Percentiles rank a stretch among this genome's conserved stretches.
Evolutionary conservation across 1,140 invertebrate species (phyloP).

Genomic region (Achatina immaculata): DNA sequence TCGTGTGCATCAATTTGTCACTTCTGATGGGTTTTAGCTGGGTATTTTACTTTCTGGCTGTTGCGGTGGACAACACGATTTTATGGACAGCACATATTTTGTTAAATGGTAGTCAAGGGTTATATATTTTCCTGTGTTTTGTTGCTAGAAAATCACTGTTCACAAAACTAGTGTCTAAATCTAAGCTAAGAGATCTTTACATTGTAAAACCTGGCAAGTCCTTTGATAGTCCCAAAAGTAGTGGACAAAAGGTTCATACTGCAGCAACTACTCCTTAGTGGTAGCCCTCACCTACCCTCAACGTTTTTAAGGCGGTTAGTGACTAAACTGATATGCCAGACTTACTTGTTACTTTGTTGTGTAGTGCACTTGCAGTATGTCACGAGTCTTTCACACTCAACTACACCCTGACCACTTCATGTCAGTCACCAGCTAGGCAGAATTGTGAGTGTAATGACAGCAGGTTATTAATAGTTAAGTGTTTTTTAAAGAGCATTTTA

Average conservation of each 20-base stretch:
- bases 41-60: conserved; percentile 58
- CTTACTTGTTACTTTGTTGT: too few relatives aligned
- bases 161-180: not conserved
- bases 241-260: not conserved
- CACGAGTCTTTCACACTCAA: too few relatives aligned
- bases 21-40: conserved; percentile 63
- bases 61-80: conserved; percentile 30
- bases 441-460: too few relatives aligned
- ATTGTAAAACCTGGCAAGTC: not conserved
- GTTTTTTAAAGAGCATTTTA: too few relatives aligned
- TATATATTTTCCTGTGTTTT: conserved; percentile 50
- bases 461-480: too few relatives aligned
- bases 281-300: not conserved
- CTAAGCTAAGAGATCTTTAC: not conserved
- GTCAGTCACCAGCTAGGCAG: too few relatives aligned
- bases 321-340: too few relatives aligned
- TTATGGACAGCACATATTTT: conserved; percentile 49
- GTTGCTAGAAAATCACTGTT: conserved; percentile 24
- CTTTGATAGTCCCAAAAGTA: not conserved
- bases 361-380: too few relatives aligned
- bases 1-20: conserved; percentile 73
- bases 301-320: too few relatives aligned
- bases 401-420: too few relatives aligned
- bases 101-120: conserved; percentile 48
- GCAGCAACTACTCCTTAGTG: not conserved